Conservation (phyloP, 2,797 vertebrate genomes). For the Benthosema pterotum region DNA sequence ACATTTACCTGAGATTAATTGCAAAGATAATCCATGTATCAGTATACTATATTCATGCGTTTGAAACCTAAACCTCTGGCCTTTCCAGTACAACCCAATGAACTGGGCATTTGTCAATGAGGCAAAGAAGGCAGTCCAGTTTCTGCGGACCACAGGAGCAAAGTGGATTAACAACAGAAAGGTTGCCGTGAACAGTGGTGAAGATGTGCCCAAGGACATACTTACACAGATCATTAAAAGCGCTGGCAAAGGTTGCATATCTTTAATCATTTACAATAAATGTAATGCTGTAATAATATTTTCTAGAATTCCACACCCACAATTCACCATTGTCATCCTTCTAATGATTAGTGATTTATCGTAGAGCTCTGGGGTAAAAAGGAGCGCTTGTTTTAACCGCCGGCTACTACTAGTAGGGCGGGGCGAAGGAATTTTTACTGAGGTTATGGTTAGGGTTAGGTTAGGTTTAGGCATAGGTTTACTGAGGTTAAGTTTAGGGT, state of each 20-base stretch:
- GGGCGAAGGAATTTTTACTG: too few relatives aligned
- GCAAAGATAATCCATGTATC: not conserved
- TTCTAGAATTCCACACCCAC: too few relatives aligned
- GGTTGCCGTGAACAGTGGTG: conserved; percentile 78
- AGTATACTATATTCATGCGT: not conserved
- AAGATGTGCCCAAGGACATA: conserved; percentile 85
- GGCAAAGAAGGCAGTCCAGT: conserved; percentile 73
- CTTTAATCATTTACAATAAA: too few relatives aligned
- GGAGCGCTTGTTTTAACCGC: too few relatives aligned
- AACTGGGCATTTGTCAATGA: conserved; percentile 79
- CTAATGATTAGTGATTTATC: too few relatives aligned
- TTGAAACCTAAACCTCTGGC: not conserved
- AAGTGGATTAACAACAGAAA: conserved; percentile 83
- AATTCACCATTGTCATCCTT: too few relatives aligned
- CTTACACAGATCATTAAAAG: conserved; percentile 90
- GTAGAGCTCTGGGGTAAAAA: too few relatives aligned
- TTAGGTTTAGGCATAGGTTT: too few relatives aligned
- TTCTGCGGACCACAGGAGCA: conserved; percentile 84
- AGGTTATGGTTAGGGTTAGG: too few relatives aligned
- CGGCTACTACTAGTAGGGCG: too few relatives aligned
- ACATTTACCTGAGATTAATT: not conserved
- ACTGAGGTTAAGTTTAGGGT: too few relatives aligned
- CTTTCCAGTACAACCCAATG: conserved; percentile 79
- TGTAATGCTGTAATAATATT: too few relatives aligned
- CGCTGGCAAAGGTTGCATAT: conserved; percentile 57